Base-by-base conservation (phyloP, 64 coral and sea anemone species). In the Montipora capricornis region DNA sequence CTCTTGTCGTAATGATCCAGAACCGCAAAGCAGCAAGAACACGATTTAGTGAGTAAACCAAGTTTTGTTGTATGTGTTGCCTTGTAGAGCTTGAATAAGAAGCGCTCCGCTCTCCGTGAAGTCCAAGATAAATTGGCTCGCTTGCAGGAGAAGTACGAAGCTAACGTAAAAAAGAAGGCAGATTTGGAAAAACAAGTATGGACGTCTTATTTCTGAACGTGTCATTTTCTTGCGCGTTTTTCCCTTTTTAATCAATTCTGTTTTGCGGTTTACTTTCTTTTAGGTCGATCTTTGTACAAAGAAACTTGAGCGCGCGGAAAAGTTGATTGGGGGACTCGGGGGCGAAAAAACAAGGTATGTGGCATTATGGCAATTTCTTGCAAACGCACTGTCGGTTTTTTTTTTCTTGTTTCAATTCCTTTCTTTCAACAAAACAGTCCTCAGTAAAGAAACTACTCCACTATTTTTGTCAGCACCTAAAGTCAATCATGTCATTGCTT, bases 251-350 rank as follows among this genome's bases (percentile, higher is more conserved):
- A 75, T 51, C 19, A 15, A 9, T 62, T 22, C 64, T 53, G 1
- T 64, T 64, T 15, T 64, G 0, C 0, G 22, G 46, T 78, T 53
- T 5, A 12, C 73, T 75, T 74, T 16, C 79, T 79, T 91, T 6
- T 50, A 99, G 97, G 97, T 99, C 74, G 97, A 99, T 26, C 91
- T 99, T 58, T 99, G 97, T 94, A 94, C 97, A 13, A 99, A 99
- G 80, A 99, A 99, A 79, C 92, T 99, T 24, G 97, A 99, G 20
- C 95, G 97, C 76, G 97, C 97, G 79, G 97, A 99, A 68, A 99
- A 99, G 86, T 73, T 99, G 53, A 99, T 99, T 76, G 95, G 97
- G 20, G 97, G 97, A 44, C 92, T 99, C 19, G 97, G 97, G 9
- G 97, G 97, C 20, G 97, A 99, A 67, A 99, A 99, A 92, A 95